These are phyloP conservation scores for Priocnemis perturbator DNA, from an alignment of 2,888 invertebrate species.

Conservation along the genomic window DNA sequence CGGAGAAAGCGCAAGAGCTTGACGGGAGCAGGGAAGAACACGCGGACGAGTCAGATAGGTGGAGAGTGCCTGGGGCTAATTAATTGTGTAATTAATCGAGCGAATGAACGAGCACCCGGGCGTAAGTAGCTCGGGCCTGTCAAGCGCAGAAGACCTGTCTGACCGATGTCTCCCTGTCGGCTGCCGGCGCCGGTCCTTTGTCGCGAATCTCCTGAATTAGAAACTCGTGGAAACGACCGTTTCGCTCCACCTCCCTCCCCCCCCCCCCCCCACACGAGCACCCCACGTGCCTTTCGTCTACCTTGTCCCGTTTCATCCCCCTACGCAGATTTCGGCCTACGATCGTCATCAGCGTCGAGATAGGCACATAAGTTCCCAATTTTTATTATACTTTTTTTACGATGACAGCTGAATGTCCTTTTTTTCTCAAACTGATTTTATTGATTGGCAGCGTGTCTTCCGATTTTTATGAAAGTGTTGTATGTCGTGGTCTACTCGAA, in stretches of 20 bases:
- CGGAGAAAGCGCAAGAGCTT: slow-evolving; percentile 9
- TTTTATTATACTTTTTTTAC: no score
- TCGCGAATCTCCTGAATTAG: slow-evolving; percentile 45
- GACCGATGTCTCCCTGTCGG: slow-evolving; percentile 58
- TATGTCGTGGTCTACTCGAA: no score
- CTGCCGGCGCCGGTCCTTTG: slow-evolving; percentile 48
- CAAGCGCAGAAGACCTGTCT: slow-evolving; percentile 56
- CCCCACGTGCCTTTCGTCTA: background rate
- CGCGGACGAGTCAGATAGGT: slow-evolving; percentile 31
- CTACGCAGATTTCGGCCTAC: background rate
- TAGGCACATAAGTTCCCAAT: no score
- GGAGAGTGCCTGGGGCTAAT: slow-evolving; percentile 49
- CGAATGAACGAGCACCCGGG: slow-evolving; percentile 53
- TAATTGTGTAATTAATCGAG: slow-evolving; percentile 63
- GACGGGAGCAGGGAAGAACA: slow-evolving; percentile 19
- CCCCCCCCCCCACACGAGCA: background rate
- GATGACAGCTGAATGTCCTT: no score
- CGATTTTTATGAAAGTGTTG: no score
- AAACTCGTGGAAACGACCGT: slow-evolving; percentile 39
- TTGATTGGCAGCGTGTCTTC: no score
- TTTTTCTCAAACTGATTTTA: no score
- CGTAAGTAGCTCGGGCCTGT: slow-evolving; percentile 56
- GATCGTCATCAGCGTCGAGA: no score
- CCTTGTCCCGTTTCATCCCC: background rate
- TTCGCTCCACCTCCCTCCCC: background rate